These are phyloP conservation scores for Danionella dracula DNA, from an alignment of 2,797 vertebrate species.

Conservation along the genomic window DNA sequence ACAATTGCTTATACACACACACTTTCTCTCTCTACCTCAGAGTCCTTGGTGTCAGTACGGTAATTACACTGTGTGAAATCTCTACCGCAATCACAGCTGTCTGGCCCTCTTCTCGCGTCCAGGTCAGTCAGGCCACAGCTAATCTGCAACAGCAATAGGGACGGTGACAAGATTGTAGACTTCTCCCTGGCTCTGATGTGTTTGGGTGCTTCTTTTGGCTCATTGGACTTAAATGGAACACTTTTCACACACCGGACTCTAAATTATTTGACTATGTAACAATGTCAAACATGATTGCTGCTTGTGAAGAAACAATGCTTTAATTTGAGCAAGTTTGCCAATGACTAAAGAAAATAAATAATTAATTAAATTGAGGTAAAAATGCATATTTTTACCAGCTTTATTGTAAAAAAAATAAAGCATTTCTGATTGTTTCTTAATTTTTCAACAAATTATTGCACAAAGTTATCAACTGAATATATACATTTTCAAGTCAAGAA, in stretches of 20 bases:
- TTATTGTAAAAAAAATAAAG: no score
- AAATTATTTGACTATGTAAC: background rate
- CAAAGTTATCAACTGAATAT: no score
- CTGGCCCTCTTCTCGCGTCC: constrained; percentile 74
- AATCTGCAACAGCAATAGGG: constrained; percentile 57
- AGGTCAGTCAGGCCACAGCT: constrained; percentile 69
- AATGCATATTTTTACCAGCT: no score
- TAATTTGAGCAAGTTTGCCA: no score
- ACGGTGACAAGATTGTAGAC: constrained; percentile 6
- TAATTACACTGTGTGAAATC: constrained; percentile 95
- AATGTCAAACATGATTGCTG: background rate
- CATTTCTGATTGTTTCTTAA: no score
- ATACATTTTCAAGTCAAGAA: no score
- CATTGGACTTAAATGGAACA: background rate
- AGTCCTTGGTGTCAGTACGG: constrained; percentile 81
- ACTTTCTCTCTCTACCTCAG: constrained; percentile 42
- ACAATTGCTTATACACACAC: constrained; percentile 2
- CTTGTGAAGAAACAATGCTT: no score
- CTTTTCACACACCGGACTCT: background rate
- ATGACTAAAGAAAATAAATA: no score
- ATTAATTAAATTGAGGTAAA: no score
- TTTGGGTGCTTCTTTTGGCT: constrained; percentile 4
- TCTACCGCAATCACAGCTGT: constrained; percentile 90
- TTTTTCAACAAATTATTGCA: no score
- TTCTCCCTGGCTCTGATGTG: no score